phyloP scores from a whole-genome alignment of 2,113 vertebrate species.

The Scomber scombrus region DNA sequence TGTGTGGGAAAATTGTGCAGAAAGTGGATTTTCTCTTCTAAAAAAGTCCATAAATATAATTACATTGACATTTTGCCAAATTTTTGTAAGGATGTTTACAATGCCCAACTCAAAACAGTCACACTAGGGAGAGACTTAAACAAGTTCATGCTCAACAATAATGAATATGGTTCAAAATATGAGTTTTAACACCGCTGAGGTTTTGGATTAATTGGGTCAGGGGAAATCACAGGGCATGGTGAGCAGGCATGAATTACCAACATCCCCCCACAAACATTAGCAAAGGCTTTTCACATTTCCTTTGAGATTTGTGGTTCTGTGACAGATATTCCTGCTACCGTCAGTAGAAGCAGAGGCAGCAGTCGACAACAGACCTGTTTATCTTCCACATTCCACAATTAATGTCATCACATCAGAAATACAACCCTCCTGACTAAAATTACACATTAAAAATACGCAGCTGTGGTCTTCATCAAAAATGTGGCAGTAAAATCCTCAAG shows the following conservation, averaged over 20 bases:
- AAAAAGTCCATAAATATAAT: background rate
- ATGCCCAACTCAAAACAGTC: no score
- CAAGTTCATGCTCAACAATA: background rate
- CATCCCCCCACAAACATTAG: background rate
- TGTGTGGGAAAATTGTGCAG: constrained; percentile 4
- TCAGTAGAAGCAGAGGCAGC: background rate
- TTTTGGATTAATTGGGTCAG: no score
- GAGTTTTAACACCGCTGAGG: no score
- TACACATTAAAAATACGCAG: background rate
- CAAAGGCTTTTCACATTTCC: background rate
- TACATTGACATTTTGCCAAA: background rate
- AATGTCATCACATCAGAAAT: background rate
- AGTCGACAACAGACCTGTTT: background rate
- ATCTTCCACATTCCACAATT: constrained; percentile 14
- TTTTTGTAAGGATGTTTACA: background rate
- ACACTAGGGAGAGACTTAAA: no score
- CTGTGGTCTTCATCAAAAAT: background rate
- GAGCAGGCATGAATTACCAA: background rate
- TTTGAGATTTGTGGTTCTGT: background rate
- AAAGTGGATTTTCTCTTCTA: background rate
- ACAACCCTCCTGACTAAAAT: background rate
- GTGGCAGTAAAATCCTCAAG: background rate
- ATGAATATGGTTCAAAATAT: background rate
- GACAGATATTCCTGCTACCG: constrained; percentile 5
- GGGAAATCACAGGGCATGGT: background rate